Base-by-base conservation (phyloP, 2,797 vertebrate species). In the Takifugu ocellatus region DNA sequence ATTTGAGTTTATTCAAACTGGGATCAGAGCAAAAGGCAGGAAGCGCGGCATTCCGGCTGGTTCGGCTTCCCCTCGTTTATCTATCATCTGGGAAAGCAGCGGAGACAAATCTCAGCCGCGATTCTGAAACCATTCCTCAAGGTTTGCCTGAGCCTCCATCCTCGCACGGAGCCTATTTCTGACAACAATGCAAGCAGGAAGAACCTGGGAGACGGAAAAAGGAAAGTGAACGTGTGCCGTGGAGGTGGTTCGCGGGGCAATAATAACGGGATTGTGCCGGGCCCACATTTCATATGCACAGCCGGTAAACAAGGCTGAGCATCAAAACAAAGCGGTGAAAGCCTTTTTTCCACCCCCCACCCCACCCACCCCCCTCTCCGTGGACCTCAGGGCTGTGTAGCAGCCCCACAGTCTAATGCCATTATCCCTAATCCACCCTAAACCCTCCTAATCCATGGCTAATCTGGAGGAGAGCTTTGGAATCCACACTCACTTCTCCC, bases 371-470 rank as follows among this genome's bases (percentile, higher is more conserved):
- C 73, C 73, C 74, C 77, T 83, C 84, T 79, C 84, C 56, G 70
- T 27, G 51, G 81, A 84, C 84, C 77, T 73, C 82, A 49, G 79
- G 80, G 62, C 77, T 79, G 77, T 83, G 86, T 78, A 79, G 84
- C 79, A 78, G 81, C 78, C 66, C 78, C 78, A 64, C 80, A 77
- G 81, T 79, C 87, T 89, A 89, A 90, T 90, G 84, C 86, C 87
- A 88, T 90, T 88, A 89, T 88, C 87, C 82, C 84, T 88, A 89
- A 88, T 88, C 87, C 86, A 74, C 70, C 66, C 72, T 89, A 89
- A 90, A 85, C 79, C 88, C 83, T 87, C 85, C 86, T 87, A 88
- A 88, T 87, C 87, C 87, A 70, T 81, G 75, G 86, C 88, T 88
- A 88, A 88, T 90, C 87, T 86, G 85, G 69, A 84, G 84, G 78